Base-by-base conservation (phyloP, 2,113 vertebrate species). In the Ptychochromis oligacanthus region DNA sequence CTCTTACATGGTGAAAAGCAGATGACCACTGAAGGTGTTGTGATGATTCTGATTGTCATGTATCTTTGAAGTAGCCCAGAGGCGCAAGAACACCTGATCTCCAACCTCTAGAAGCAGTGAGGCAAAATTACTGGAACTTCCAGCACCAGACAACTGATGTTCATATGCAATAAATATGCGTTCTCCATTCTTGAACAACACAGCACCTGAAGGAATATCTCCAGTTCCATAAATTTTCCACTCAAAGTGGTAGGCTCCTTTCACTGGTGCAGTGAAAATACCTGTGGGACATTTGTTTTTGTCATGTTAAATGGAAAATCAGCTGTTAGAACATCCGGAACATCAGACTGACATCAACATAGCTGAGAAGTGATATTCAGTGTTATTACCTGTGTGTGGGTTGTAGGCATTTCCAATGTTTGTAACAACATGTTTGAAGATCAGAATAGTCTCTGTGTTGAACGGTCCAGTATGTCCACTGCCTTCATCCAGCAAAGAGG, bases 1-100 rank as follows among this genome's bases (percentile, higher is more conserved):
- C 31, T 20, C 12, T 89, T 55, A 91, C 81, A 80, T 77, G 49
- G 79, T 80, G 17, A 91, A 91, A 75, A 90, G 62, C 46, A 91
- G 56, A 46, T 82, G 81, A 14, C 88, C 84, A 76, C 90, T 84
- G 54, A 83, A 88, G 13, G 70, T 88, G 11, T 31, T 86, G 4
- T 40, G 38, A 34, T 40, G 62, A 62, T 76, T 18, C 2, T 0
- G 2, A 84, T 2, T 12, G 2, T 90, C 90, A 92, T 0, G 78
- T 2, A 92, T 61, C 43, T 18, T 52, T 56, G 77, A 0, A 22
- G 61, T 81, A 2, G 0, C 0, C 84, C 31, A 46, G 64, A 18
- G 56, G 60, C 4, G 26, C 20, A 85, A 12, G 83, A 82, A 84
- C 36, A 91, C 86, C 40, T 79, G 74, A 77, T 89, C 87, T 43